These are phyloP conservation scores for Ctenoplectra terminalis DNA, from an alignment of 1,140 invertebrate genomes.

Conservation along the genomic window DNA sequence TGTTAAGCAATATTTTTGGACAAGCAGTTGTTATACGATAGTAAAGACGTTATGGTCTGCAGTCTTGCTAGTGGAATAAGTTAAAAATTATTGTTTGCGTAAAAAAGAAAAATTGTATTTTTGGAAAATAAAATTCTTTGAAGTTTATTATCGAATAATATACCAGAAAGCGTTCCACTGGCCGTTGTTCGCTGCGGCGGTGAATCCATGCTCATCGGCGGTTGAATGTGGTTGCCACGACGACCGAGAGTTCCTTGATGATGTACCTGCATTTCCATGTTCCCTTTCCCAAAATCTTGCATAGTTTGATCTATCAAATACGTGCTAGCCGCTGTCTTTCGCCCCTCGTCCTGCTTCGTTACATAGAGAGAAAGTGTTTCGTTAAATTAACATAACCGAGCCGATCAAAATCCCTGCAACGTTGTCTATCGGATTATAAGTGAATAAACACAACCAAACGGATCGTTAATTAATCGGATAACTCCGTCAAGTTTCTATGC, in stretches of 20 bases:
- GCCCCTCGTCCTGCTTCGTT: slow-evolving; percentile 85
- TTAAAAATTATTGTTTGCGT: no score
- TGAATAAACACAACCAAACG: neutral
- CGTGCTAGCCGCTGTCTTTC: slow-evolving; percentile 88
- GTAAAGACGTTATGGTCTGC: no score
- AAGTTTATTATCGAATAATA: no score
- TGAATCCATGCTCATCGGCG: slow-evolving; percentile 81
- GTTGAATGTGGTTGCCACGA: slow-evolving; percentile 79
- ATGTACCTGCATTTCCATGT: slow-evolving; percentile 82
- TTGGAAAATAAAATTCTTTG: neutral
- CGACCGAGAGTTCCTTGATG: slow-evolving; percentile 80
- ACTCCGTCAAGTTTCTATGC: neutral
- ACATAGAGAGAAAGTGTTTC: slow-evolving; percentile 20
- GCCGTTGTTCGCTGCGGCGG: slow-evolving; percentile 81
- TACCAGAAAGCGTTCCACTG: slow-evolving; percentile 82
- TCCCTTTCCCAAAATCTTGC: slow-evolving; percentile 80
- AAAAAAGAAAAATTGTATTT: no score
- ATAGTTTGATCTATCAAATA: slow-evolving; percentile 89
- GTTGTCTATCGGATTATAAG: neutral
- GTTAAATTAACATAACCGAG: neutral
- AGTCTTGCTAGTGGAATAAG: no score
- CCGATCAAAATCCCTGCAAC: neutral
- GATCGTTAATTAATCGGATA: neutral
- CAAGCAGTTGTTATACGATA: no score
- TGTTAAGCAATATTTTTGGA: no score